Percentiles rank a stretch among this genome's conserved stretches.
Conservation (phyloP, 2,797 vertebrate species). For the Sarcoramphus papa region DNA sequence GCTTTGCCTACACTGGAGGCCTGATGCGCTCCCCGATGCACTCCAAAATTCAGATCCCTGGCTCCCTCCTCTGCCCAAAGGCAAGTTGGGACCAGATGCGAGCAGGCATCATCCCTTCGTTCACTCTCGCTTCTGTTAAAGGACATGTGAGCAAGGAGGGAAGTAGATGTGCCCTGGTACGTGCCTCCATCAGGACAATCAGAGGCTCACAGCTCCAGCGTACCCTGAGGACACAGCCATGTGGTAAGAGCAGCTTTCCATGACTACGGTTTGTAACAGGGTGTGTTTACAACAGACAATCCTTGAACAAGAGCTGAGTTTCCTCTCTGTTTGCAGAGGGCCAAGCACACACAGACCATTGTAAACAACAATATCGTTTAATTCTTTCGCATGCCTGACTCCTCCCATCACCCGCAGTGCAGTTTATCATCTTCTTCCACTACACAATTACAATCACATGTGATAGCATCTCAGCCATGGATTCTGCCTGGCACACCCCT, state of each 20-base stretch:
- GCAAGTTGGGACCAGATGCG: rapidly evolving
- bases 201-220: neutral
- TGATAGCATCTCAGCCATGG: conserved; percentile 30
- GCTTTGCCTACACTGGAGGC: neutral
- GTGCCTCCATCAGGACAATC: neutral
- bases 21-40: neutral
- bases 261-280: neutral
- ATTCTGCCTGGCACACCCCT: conserved; percentile 51
- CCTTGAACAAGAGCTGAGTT: neutral
- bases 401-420: conserved; percentile 41
- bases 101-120: rapidly evolving
- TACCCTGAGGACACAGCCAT: neutral
- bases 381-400: conserved; percentile 25
- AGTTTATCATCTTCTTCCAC: conserved; percentile 7
- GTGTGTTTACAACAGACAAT: neutral
- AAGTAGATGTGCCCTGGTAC: neutral
- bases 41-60: neutral
- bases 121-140: neutral
- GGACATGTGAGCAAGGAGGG: neutral
- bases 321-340: conserved; percentile 23
- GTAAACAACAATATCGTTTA: conserved; percentile 12
- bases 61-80: neutral
- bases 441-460: neutral
- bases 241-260: neutral
- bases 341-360: neutral